Evolutionary conservation across 1,140 invertebrate species (phyloP), one percentile per base, ranked within the genome.

Genomic region (Amphibalanus amphitrite): DNA sequence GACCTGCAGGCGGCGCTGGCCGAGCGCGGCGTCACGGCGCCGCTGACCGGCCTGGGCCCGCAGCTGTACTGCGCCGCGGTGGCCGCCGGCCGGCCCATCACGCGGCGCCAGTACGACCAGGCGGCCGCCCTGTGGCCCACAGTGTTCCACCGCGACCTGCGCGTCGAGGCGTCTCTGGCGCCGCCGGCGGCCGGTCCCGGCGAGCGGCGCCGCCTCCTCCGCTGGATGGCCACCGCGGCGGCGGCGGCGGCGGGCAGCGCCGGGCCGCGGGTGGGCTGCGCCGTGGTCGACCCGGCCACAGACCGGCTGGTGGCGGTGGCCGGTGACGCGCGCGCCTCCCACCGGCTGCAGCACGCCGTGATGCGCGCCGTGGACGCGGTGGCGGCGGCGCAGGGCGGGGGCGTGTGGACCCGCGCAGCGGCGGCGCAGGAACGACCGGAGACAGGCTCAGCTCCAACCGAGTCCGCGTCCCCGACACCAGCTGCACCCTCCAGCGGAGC

Each of bases 301-400:
- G 73, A 78, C 69, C 72, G 64, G 20, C 71, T 81, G 28, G 75
- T 83, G 28, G 86, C 90, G 3, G 78, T 88, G n/a, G 84, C 87
- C 6, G 84, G 82, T 72, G 85, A 88, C 75, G 79, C 82, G 71
- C 80, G 86, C 71, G 68, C 80, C 68, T 73, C 78, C 3, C 89
- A 93, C 82, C 89, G 91, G 0, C 81, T 92, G 67, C 87, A 90
- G 79, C 95, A 98, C 82, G 86, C 90, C 38, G 81, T 86, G 0
- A 95, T 97, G 89, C 78, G 92, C 0, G 89, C 88, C 8, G 84
- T 97, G 65, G 93, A 97, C 80, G 82, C 88, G 72, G 89, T 97
- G 0, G 91, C 93, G 0, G 83, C 82, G 74, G 85, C 85, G 28
- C 92, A 95, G 81, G 87, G 88, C 64, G 91, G 90, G 0, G 92